phyloP scores from a whole-genome alignment of 2,888 invertebrate species.

The Cynaeus angustus region DNA sequence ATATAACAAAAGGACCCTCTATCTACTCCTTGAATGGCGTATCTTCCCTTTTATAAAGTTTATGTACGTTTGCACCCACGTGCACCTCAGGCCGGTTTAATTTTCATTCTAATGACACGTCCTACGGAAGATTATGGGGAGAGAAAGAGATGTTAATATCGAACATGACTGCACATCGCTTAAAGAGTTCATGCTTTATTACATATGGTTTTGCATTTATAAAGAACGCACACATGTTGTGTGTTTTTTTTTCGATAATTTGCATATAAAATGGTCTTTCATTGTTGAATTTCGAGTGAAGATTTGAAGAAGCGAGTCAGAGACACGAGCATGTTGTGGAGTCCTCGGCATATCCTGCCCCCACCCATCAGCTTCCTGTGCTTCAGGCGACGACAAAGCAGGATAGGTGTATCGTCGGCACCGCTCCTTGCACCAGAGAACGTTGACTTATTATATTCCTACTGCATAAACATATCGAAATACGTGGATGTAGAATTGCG shows the following conservation, averaged over 20 bases:
- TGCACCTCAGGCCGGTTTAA: conserved; percentile 36
- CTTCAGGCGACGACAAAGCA: conserved; percentile 49
- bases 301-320: conserved; percentile 29
- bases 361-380: conserved; percentile 50
- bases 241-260: conserved; percentile 18
- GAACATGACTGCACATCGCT: conserved; percentile 50
- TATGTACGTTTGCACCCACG: conserved; percentile 45
- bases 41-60: conserved; percentile 44
- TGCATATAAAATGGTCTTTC: conserved; percentile 29
- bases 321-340: conserved; percentile 37
- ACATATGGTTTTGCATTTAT: conserved; percentile 57
- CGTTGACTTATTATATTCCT: conserved; percentile 52
- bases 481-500: conserved; percentile 34
- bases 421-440: conserved; percentile 48
- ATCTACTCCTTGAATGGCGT: conserved; percentile 27
- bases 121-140: conserved; percentile 21
- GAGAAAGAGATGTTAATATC: conserved; percentile 20
- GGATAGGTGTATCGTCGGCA: conserved; percentile 41
- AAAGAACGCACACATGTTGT: conserved; percentile 25
- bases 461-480: conserved; percentile 46
- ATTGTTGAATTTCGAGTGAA: neutral
- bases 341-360: conserved; percentile 49
- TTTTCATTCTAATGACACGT: conserved; percentile 44
- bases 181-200: conserved; percentile 51
- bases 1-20: conserved; percentile 46